phyloP scores from a whole-genome alignment of 2,888 invertebrate species.

The Camptogramma bilineatum region DNA sequence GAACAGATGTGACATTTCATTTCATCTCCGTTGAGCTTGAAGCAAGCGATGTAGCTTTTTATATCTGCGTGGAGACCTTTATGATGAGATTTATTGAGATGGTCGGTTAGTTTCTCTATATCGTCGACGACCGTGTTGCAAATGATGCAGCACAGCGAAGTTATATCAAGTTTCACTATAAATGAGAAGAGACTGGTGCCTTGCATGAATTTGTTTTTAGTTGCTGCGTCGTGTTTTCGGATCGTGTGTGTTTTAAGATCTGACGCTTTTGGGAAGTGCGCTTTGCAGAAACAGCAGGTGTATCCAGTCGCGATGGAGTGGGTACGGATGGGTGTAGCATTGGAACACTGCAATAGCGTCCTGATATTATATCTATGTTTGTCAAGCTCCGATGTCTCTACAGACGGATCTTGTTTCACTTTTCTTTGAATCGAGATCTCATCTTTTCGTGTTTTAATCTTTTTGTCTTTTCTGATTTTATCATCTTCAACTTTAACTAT shows the following conservation, averaged over 20 bases:
- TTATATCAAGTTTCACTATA: slow-evolving; percentile 58
- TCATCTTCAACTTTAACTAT: slow-evolving; percentile 25
- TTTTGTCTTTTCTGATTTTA: slow-evolving; percentile 11
- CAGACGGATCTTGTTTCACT: background rate
- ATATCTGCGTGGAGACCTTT: slow-evolving; percentile 51
- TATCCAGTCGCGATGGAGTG: slow-evolving; percentile 47
- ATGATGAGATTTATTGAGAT: slow-evolving; percentile 44
- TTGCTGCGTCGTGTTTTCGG: slow-evolving; percentile 26
- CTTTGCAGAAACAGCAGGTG: slow-evolving; percentile 48
- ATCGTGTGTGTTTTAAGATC: slow-evolving; percentile 48
- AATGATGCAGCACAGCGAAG: slow-evolving; percentile 52
- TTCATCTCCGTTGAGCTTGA: slow-evolving; percentile 62
- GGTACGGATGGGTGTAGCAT: slow-evolving; percentile 55
- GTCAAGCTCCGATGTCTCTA: slow-evolving; percentile 25
- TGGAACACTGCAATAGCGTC: slow-evolving; percentile 50
- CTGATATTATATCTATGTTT: slow-evolving; percentile 30
- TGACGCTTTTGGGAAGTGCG: slow-evolving; percentile 40
- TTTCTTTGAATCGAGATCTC: slow-evolving; percentile 22
- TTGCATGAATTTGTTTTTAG: slow-evolving; percentile 26
- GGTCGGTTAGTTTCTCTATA: slow-evolving; percentile 47
- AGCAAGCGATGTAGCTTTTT: slow-evolving; percentile 62
- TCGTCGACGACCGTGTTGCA: slow-evolving; percentile 45
- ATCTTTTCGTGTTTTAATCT: slow-evolving; percentile 13
- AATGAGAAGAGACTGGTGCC: slow-evolving; percentile 45
- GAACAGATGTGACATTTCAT: slow-evolving; percentile 62